Base-by-base conservation (phyloP, 2,888 invertebrate species). In the Rugalucina vietnamica region DNA sequence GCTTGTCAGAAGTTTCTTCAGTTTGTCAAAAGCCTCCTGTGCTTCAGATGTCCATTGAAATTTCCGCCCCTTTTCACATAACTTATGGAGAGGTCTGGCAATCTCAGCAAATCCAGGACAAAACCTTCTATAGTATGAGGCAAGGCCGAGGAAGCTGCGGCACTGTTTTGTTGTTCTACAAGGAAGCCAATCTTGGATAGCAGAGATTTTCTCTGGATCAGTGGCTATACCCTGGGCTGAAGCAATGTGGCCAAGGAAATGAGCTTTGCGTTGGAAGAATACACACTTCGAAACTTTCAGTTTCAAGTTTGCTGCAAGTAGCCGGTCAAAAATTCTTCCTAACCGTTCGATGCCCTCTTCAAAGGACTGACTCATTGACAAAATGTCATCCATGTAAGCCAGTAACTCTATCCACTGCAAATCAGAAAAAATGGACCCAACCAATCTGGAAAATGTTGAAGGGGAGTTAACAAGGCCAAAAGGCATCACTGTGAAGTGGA, bases 401-500 rank as follows among this genome's bases (percentile, higher is more conserved):
- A 89, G 57, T 36, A 79, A 84, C 29, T 60, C 83, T 27, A 77
- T 49, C 70, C 74, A 85, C 18, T 85, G 76, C 29, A 89, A 37
- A 3, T 75, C 82, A 78, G 81, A 21, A 12, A 89, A 43, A 27
- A 88, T 72, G 24, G 72, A 36, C n/a, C 86, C 84, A 89, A 90
- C 90, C 3, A 89, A 50, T 50, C 90, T 43, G 73, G 88, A 77
- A 73, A 89, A 91, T 21, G 90, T 90, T 18, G 85, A 81, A 39
- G 90, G 90, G n/a, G 87, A 85, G 21, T 70, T 70, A 8, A n/a
- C 70, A 2, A 70, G 18, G 2, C 70, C 70, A 34, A 70, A 70
- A 8, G 70, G 70, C 36, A 70, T 36, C 18, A 70, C 34, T 2
- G 36, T 70, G 4, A 70, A 70, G n/a, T 70, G 70, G 32, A 70